phyloP scores from a whole-genome alignment of 2,888 invertebrate genomes.

The Xestia c-nigrum region DNA sequence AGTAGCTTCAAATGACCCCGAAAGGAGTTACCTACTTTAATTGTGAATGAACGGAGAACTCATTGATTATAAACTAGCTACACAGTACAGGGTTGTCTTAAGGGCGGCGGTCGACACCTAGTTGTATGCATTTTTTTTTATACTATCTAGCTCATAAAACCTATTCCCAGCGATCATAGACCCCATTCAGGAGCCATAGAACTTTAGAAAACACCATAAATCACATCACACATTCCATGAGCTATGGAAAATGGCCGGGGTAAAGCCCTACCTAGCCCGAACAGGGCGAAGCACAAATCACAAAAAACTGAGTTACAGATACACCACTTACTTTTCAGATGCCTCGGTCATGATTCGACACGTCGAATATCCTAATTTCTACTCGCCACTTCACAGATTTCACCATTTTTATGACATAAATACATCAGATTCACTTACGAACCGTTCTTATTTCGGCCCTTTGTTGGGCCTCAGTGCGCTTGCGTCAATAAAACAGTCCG shows the following conservation, averaged over 20 bases:
- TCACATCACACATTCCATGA: conserved; percentile 76
- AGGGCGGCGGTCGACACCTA: conserved; percentile 85
- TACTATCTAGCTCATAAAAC: conserved; percentile 63
- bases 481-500: conserved; percentile 88
- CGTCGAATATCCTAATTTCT: conserved; percentile 95
- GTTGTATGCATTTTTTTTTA: conserved; percentile 68
- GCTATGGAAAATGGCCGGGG: conserved; percentile 89
- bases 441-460: conserved; percentile 89
- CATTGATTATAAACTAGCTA: conserved; percentile 86
- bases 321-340: conserved; percentile 95
- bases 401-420: conserved; percentile 96
- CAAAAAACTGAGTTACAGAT: conserved; percentile 80
- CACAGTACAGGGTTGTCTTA: conserved; percentile 79
- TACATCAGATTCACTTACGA: conserved; percentile 92
- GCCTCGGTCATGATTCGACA: conserved; percentile 97
- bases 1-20: conserved; percentile 86
- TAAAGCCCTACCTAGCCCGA: conserved; percentile 84
- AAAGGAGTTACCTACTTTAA: conserved; percentile 83
- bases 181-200: conserved; percentile 54
- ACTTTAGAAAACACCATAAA: conserved; percentile 72
- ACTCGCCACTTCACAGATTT: conserved; percentile 95
- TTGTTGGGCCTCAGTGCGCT: conserved; percentile 90
- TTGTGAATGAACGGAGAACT: conserved; percentile 88
- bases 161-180: conserved; percentile 34
- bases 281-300: conserved; percentile 81